Percentiles rank a stretch among this genome's conserved stretches.
phyloP scores from a whole-genome alignment of 2,797 vertebrate genomes.

The Telmatherina bonti region DNA sequence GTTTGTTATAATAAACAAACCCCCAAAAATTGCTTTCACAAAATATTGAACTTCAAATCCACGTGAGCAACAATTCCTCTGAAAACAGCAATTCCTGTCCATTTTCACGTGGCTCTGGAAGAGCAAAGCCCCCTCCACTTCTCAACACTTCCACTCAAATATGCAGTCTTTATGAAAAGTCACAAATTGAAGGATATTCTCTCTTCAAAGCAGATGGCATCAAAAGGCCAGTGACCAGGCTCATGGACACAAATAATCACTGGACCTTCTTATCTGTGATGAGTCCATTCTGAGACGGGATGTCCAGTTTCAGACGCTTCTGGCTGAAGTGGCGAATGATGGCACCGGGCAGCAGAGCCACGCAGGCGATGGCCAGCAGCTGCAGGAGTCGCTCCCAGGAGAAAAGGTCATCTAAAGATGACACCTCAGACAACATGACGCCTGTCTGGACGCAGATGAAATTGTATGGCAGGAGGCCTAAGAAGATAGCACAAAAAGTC shows the following conservation, averaged over 20 bases:
- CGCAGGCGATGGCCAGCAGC: conserved; percentile 89
- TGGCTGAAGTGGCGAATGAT: conserved; percentile 89
- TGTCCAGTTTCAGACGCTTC: conserved; percentile 79
- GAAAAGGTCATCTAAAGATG: conserved; percentile 93
- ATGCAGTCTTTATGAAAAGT: conserved; percentile 20
- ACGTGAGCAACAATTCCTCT: not conserved
- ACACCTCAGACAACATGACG: conserved; percentile 91
- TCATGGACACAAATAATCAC: conserved; percentile 69
- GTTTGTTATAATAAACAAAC: conserved; percentile 12
- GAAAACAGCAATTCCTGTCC: conserved; percentile 8
- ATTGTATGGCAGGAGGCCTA: conserved; percentile 96
- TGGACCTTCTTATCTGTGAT: conserved; percentile 82
- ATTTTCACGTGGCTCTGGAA: not conserved
- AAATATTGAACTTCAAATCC: conserved; percentile 30
- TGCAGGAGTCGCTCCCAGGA: conserved; percentile 91
- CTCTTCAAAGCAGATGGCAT: conserved; percentile 9
- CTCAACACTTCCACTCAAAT: not conserved
- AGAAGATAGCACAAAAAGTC: not conserved
- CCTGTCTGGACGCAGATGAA: conserved; percentile 98
- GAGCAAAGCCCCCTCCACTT: conserved; percentile 10
- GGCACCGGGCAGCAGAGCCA: conserved; percentile 90
- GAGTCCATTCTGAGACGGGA: conserved; percentile 54
- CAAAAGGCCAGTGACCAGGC: not conserved
- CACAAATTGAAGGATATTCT: conserved; percentile 24
- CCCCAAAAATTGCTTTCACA: conserved; percentile 26